A percentile compares a stretch with the other conserved stretches of the same genome.
phyloP scores from a whole-genome alignment of 2,113 vertebrate species.

The Solea senegalensis region DNA sequence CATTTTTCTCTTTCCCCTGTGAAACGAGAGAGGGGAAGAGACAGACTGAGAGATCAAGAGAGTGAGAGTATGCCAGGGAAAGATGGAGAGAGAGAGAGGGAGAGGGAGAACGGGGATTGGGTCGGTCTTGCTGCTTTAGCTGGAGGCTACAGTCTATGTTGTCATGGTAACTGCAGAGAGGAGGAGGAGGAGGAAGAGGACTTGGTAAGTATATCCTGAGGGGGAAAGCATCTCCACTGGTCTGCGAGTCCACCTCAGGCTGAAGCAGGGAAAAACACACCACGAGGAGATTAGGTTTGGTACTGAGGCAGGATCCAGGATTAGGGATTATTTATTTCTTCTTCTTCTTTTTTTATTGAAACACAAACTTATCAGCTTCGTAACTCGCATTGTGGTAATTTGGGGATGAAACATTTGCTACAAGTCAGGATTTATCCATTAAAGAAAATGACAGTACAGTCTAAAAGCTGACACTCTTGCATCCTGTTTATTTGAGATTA shows the following conservation, averaged over 20 bases:
- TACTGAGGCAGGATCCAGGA: constrained; percentile 18
- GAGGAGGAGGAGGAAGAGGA: constrained; percentile 41
- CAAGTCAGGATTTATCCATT: too few species aligned
- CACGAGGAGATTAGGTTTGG: constrained; percentile 21
- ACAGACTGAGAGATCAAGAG: constrained; percentile 50
- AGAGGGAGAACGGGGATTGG: constrained; percentile 29
- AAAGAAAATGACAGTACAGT: too few species aligned
- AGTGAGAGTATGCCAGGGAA: constrained; percentile 24
- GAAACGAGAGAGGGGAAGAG: constrained; percentile 37
- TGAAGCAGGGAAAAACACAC: constrained; percentile 35
- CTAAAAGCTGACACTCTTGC: neutral
- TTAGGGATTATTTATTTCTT: constrained; percentile 10
- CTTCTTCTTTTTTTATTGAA: constrained; percentile 2
- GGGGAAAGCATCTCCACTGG: constrained; percentile 58
- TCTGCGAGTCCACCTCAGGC: constrained; percentile 64
- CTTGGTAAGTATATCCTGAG: constrained; percentile 51
- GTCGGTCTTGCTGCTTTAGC: constrained; percentile 67
- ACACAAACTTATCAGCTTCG: neutral
- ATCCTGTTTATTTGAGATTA: too few species aligned
- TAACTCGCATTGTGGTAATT: neutral
- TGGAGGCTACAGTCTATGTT: constrained; percentile 74
- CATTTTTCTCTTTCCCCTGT: constrained; percentile 61
- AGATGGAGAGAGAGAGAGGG: constrained; percentile 12
- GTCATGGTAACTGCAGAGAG: constrained; percentile 78
- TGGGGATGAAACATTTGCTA: neutral